Percentiles rank a stretch among this genome's conserved stretches.
phyloP scores from a whole-genome alignment of 2,888 invertebrate genomes.

The Synanthedon tipuliformis region DNA sequence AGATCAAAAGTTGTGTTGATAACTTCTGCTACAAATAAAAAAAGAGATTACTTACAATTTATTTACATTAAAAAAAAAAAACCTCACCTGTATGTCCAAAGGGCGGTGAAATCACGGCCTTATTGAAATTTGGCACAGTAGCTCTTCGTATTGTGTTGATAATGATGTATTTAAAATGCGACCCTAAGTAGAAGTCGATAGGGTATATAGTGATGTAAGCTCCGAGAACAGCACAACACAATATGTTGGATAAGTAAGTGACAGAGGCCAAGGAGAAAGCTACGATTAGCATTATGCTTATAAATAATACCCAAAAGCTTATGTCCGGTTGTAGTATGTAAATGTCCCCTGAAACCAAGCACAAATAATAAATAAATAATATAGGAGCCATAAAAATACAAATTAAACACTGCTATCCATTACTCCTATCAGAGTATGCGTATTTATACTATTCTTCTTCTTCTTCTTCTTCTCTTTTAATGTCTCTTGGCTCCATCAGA shows the following conservation, averaged over 20 bases:
- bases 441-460: too few species aligned
- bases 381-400: too few species aligned
- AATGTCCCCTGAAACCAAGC: constrained; percentile 49
- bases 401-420: too few species aligned
- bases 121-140: constrained; percentile 67
- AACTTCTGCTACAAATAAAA: neutral
- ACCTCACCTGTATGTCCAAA: constrained; percentile 70
- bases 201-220: constrained; percentile 72
- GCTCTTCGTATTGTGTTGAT: constrained; percentile 76
- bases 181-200: constrained; percentile 74
- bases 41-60: neutral
- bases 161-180: constrained; percentile 76
- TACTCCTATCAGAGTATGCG: too few species aligned
- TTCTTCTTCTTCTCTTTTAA: too few species aligned
- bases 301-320: constrained; percentile 75
- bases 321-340: constrained; percentile 34
- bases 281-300: constrained; percentile 56
- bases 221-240: constrained; percentile 74
- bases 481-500: too few species aligned
- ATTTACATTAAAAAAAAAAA: neutral
- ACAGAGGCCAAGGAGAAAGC: constrained; percentile 59
- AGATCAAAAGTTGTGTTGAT: too few species aligned
- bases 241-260: constrained; percentile 68
- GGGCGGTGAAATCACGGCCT: constrained; percentile 71
- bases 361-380: too few species aligned